Evolutionary conservation across 1,140 invertebrate genomes (phyloP), one percentile per base, ranked within the genome.

Genomic region (Episyrphus balteatus): DNA sequence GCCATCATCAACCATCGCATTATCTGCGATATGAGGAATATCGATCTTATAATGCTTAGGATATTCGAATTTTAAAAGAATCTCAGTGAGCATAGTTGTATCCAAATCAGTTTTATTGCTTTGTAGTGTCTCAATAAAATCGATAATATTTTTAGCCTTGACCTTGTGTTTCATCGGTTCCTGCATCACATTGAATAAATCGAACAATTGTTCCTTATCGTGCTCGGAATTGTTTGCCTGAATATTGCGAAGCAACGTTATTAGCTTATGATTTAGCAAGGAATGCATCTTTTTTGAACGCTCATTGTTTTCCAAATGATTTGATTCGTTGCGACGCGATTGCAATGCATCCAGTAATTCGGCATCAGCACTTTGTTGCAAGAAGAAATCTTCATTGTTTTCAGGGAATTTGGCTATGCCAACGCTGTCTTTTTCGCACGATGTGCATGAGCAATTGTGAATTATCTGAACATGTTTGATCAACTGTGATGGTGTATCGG

Each of bases 381-480:
- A 12, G 12, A 5, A 26, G 10, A 43, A n/a, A 26, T 43, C 31
- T 14, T 43, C 21, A 26, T 21, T 12, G 17, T 32, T 32, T n/a
- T 13, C 21, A 31, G 17, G n/a, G 6, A 15, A 14, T 31, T 26
- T 43, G 2, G 11, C 8, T 13, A 10, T 2, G 12, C 12, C 12
- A 14, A n/a, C 5, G 6, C 26, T 13, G 26, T 49, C 46, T 47
- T 60, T 58, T 21, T 65, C 55, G 56, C 79, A 82, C 0, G 76
- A 75, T 42, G 72, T 73, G 60, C 80, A 82, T 12, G 74, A 75
- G 54, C 80, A 82, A 46, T 80, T 79, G 3, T 71, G 74, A 19
- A 82, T 81, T 32, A 80, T 75, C 59, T 82, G 76, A 0, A 82
- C 75, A 17, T 73, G 72, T 61, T 81, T 81, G 47, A 74, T 72